These are phyloP conservation scores for Tachyglossus aculeatus DNA, from an alignment of 2,797 vertebrate genomes.

Conservation along the genomic window DNA sequence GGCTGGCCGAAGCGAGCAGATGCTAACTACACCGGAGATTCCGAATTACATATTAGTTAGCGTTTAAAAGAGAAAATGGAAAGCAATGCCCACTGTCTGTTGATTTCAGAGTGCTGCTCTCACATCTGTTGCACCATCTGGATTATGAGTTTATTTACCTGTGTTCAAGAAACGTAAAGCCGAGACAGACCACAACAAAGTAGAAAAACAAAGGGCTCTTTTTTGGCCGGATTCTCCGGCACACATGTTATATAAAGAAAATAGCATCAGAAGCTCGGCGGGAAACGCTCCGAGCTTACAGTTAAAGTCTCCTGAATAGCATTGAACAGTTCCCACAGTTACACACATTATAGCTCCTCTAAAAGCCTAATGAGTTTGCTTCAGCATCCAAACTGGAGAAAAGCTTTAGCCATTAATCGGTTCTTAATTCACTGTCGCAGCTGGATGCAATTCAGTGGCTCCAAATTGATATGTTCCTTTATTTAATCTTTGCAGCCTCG, in stretches of 20 bases:
- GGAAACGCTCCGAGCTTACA: slow-evolving; percentile 92
- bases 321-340: slow-evolving; percentile 92
- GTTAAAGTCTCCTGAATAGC: slow-evolving; percentile 95
- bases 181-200: slow-evolving; percentile 95
- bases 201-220: slow-evolving; percentile 95
- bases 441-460: slow-evolving; percentile 84
- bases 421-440: slow-evolving; percentile 85
- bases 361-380: slow-evolving; percentile 97
- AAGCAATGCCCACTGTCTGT: slow-evolving; percentile 90
- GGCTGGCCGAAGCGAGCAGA: slow-evolving; percentile 91
- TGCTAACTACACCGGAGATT: slow-evolving; percentile 87
- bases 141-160: slow-evolving; percentile 99
- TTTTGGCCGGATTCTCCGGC: slow-evolving; percentile 92
- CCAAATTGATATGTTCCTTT: slow-evolving; percentile 84
- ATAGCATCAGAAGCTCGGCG: slow-evolving; percentile 98
- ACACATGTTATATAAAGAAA: slow-evolving; percentile 99
- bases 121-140: slow-evolving; percentile 99
- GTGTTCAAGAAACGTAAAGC: slow-evolving; percentile 94
- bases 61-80: slow-evolving; percentile 89
- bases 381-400: slow-evolving; percentile 84
- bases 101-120: slow-evolving; percentile 92
- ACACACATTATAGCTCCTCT: slow-evolving; percentile 90
- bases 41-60: slow-evolving; percentile 91
- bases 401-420: slow-evolving; percentile 85
- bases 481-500: slow-evolving; percentile 82